These are phyloP conservation scores for Micrasema longulum DNA, from an alignment of 1,140 invertebrate species.

Conservation along the genomic window DNA sequence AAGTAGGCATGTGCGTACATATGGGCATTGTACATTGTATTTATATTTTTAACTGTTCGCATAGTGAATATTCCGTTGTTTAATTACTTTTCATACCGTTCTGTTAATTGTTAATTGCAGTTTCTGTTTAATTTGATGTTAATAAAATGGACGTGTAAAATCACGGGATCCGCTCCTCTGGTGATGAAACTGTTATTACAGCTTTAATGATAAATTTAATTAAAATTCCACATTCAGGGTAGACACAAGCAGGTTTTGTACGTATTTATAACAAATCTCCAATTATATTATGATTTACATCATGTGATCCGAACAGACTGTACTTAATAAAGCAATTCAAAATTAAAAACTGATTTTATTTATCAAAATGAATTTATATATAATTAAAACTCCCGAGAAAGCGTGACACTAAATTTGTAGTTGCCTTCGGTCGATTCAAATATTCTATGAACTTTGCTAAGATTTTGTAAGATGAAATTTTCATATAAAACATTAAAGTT, in stretches of 20 bases:
- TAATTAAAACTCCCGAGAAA: too few relatives aligned
- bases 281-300: conserved; percentile 13
- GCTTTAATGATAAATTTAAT: conserved; percentile 37
- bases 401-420: too few relatives aligned
- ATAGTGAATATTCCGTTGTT: not conserved
- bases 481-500: too few relatives aligned
- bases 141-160: conserved; percentile 10
- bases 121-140: conserved; percentile 22
- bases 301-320: conserved; percentile 4
- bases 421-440: too few relatives aligned
- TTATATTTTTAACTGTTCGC: too few relatives aligned
- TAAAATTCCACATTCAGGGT: conserved; percentile 1
- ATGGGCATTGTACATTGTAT: too few relatives aligned
- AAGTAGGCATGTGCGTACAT: too few relatives aligned
- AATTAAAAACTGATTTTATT: not conserved
- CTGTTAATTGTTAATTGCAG: conserved; percentile 6
- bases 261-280: conserved; percentile 1
- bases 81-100: conserved; percentile 27
- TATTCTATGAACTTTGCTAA: too few relatives aligned
- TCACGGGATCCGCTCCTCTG: not conserved
- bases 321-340: conserved; percentile 19
- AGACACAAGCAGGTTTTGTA: not conserved
- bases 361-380: not conserved
- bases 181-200: conserved; percentile 24
- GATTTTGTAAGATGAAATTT: too few relatives aligned